Base-by-base conservation (phyloP, 2,888 invertebrate species). In the Macaria notata region DNA sequence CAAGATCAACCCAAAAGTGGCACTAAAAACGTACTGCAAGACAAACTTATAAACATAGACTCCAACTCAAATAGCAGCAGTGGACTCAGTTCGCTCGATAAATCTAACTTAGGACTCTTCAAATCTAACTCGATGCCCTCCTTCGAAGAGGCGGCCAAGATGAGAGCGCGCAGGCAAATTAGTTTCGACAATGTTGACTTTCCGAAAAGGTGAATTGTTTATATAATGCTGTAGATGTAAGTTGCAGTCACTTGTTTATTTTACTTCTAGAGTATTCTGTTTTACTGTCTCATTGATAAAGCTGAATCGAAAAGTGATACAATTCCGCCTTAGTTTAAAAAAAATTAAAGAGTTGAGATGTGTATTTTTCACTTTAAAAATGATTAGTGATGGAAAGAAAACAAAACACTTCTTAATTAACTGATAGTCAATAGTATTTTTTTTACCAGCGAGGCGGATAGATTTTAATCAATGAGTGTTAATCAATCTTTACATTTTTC, bases 141-240 rank as follows among this genome's bases (percentile, higher is more conserved):
- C 0, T 92, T 84, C 61, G 90, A 86, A 64, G 92, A 88, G 63
- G 86, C 84, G 1, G 84, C 85, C 31, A 92, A 88, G 71, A 86
- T 92, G 76, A 88, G 92, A 68, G 93, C 92, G 1, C 83, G 93
- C 9, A 81, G 94, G 38, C 94, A 94, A 74, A 94, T 94, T 70
- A 92, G 92, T 70, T 94, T 94, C 71, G 93, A 94, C 75, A 92
- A 91, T 74, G 72, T 88, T 38, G 90, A 91, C 60, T 88, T 89
- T 59, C 86, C 88, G 48, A 89, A 87, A 64, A 86, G 92, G 74
- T 92, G 88, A 91, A 70, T 41, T 5, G 41, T 41, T 41, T 41
- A 41, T 8, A n/a, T 41, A 3, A n/a, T 41, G 5, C 2, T n/a
- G 41, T 52, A 53, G 46, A 33, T 42, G 41, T 58, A 58, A 49